Conservation (phyloP, 2,113 vertebrate genomes). For the Apteryx owenii region DNA sequence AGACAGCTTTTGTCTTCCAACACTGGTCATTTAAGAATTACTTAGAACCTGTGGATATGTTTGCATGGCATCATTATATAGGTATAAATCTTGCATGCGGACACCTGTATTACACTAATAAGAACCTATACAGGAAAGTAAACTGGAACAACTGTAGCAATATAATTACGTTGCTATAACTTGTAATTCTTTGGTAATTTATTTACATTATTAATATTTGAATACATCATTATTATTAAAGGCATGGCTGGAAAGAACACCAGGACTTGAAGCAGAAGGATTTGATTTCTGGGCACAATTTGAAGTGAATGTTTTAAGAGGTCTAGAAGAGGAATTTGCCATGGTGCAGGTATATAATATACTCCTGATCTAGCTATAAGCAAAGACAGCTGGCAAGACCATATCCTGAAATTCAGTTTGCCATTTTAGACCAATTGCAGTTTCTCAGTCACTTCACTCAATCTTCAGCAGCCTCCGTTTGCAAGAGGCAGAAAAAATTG, state of each 20-base stretch:
- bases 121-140: background rate
- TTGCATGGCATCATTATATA: background rate
- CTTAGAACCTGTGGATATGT: background rate
- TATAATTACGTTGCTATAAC: background rate
- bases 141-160: background rate
- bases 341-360: constrained; percentile 82
- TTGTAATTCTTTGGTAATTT: background rate
- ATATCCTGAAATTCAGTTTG: background rate
- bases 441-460: background rate
- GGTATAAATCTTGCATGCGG: background rate
- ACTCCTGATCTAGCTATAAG: background rate
- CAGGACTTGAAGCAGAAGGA: constrained; percentile 87
- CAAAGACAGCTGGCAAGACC: background rate
- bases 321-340: constrained; percentile 83
- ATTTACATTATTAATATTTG: background rate
- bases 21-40: background rate
- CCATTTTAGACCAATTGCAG: background rate
- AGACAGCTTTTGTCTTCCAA: background rate
- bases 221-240: constrained; percentile 57
- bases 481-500: background rate
- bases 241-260: constrained; percentile 97
- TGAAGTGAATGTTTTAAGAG: constrained; percentile 86
- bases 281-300: constrained; percentile 96
- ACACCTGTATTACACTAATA: background rate
- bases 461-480: background rate